These are phyloP conservation scores for Heliangelus exortis DNA, from an alignment of 2,797 vertebrate genomes.

Conservation along the genomic window DNA sequence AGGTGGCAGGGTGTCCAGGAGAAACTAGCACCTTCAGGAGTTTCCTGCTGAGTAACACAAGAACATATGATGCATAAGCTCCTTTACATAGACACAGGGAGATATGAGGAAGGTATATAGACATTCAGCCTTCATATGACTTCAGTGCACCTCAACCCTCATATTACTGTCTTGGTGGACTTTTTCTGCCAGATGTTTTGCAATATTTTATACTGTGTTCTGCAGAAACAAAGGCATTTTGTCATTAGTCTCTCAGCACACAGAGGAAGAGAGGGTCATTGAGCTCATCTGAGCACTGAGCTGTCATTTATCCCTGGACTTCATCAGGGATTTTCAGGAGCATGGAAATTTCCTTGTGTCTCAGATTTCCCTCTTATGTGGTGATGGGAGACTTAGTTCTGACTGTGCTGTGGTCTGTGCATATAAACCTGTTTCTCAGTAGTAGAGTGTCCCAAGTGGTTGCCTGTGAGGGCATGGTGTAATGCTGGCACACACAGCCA, in stretches of 20 bases:
- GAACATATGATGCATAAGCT: not conserved
- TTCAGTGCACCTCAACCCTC: not conserved
- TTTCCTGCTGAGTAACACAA: not conserved
- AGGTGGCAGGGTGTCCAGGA: not conserved
- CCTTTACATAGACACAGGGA: fast-evolving
- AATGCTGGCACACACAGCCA: not conserved
- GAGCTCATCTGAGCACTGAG: not conserved
- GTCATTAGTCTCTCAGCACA: not conserved
- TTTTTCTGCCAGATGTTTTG: not conserved
- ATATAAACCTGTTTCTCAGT: not conserved
- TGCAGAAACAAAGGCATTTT: not conserved
- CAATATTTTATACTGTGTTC: not conserved
- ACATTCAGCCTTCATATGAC: not conserved
- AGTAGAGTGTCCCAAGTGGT: not conserved
- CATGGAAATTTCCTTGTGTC: not conserved
- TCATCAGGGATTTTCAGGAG: fast-evolving
- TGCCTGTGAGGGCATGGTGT: not conserved
- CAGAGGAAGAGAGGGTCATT: not conserved
- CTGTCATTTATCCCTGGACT: not conserved
- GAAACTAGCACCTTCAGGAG: not conserved
- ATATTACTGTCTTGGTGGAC: not conserved
- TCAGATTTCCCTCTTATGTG: not conserved
- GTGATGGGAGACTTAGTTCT: not conserved
- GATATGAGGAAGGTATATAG: not conserved
- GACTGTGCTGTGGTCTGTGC: not conserved